Evolutionary conservation across 2,888 invertebrate species (phyloP).

Genomic region (Serrognathus titanus): DNA sequence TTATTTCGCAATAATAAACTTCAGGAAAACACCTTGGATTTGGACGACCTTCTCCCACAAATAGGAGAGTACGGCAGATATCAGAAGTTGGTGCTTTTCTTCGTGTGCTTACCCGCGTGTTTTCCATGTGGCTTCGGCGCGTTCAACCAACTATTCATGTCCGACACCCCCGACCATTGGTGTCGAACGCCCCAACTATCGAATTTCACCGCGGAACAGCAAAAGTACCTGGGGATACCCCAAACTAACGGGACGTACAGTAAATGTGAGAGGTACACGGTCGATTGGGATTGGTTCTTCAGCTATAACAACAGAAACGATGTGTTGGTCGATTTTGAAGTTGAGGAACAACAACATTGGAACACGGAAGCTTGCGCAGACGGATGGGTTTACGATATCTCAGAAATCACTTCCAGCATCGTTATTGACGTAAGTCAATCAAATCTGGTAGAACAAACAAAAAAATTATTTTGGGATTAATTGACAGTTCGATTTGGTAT

Average conservation of each 20-base stretch:
- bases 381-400: slow-evolving; percentile 77
- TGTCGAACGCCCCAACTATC: slow-evolving; percentile 69
- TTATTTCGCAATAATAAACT: slow-evolving; percentile 18
- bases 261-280: slow-evolving; percentile 68
- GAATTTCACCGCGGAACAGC: slow-evolving; percentile 56
- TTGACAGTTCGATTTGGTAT: slow-evolving; percentile 82
- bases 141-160: slow-evolving; percentile 91
- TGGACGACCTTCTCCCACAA: slow-evolving; percentile 80
- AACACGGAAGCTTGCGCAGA: slow-evolving; percentile 65
- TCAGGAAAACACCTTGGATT: slow-evolving; percentile 61
- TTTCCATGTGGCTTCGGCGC: slow-evolving; percentile 89
- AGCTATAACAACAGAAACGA: slow-evolving; percentile 34
- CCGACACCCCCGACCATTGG: slow-evolving; percentile 84
- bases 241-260: slow-evolving; percentile 53
- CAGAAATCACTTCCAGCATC: slow-evolving; percentile 70
- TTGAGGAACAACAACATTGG: slow-evolving; percentile 55
- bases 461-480: neutral
- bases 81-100: slow-evolving; percentile 79
- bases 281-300: slow-evolving; percentile 65
- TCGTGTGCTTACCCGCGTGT: slow-evolving; percentile 85
- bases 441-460: neutral
- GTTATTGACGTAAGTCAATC: slow-evolving; percentile 73
- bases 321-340: slow-evolving; percentile 10
- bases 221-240: slow-evolving; percentile 67
- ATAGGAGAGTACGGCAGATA: slow-evolving; percentile 89